Evolutionary conservation across 2,888 invertebrate species (phyloP), one percentile per base, ranked within the genome.

Genomic region (Drosophila koepferae): DNA sequence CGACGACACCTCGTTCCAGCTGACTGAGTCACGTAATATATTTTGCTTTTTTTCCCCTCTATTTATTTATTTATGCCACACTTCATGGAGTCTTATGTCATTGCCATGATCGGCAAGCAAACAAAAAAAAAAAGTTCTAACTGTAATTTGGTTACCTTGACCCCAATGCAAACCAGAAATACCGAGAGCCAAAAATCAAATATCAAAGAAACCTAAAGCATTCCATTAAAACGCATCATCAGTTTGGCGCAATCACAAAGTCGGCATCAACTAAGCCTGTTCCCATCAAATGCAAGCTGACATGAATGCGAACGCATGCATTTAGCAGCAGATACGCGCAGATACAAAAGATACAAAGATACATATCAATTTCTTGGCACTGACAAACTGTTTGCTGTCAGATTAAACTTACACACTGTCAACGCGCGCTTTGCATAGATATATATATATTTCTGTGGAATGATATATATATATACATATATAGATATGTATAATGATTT

Each of bases 361-460:
- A 77, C 83, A 77, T 74, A 80, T 80, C 86, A 55, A 60, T 86
- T 58, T 23, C 69, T 44, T 78, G 64, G 54, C 48, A 63, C 86
- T 69, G 84, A 76, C 86, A 81, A 88, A 84, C 74, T 78, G 76
- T 81, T 81, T 69, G 68, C 87, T 86, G 84, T 84, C 89, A 84
- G 89, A 83, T 89, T 89, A 86, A 89, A 79, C 81, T 68, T 79
- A 68, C 73, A 76, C 76, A 74, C 81, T 76, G 80, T 78, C 67
- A 73, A 72, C 72, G 63, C 44, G 31, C 56, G 18, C 38, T 40
- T 53, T 55, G 31, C 48, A 43, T 34, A 41, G 18, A 51, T 31
- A 40, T 44, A 12, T 40, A 40, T 12, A 49, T 18, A 18, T 41
- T 28, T 28, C 28, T 28, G 28, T 28, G 28, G 28, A 28, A 28